These are phyloP conservation scores for Hyles lineata DNA, from an alignment of 2,888 invertebrate genomes.

Conservation along the genomic window DNA sequence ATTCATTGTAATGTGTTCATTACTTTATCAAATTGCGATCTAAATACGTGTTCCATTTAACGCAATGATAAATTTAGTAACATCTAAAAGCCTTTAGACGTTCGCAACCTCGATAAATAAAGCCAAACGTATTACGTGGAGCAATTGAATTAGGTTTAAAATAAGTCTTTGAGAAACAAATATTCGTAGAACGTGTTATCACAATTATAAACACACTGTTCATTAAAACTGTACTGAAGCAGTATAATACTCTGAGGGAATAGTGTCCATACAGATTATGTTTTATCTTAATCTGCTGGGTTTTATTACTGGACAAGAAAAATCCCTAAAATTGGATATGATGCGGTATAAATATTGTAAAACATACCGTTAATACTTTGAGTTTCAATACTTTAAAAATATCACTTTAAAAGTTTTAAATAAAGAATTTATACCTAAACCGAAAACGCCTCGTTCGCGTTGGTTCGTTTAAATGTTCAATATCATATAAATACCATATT, in stretches of 20 bases:
- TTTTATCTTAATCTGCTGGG: no score
- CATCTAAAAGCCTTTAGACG: slow-evolving; percentile 13
- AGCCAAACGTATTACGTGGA: background rate
- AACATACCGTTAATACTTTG: no score
- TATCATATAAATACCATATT: no score
- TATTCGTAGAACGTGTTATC: background rate
- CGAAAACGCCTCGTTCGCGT: no score
- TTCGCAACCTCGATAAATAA: slow-evolving; percentile 21
- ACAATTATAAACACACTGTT: slow-evolving; percentile 2
- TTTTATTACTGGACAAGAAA: no score
- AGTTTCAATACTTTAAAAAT: no score
- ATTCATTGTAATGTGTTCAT: background rate
- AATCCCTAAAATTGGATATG: no score
- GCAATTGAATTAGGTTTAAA: slow-evolving; percentile 20
- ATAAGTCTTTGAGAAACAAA: slow-evolving; percentile 3
- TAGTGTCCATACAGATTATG: background rate
- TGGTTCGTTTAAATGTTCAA: no score
- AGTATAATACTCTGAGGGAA: background rate
- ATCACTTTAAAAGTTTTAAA: no score
- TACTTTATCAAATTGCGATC: background rate
- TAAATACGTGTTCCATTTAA: slow-evolving; percentile 16
- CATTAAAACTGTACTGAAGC: background rate
- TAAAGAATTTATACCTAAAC: no score
- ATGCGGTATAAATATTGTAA: no score
- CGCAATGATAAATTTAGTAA: slow-evolving; percentile 11